Evolutionary conservation across 2,113 vertebrate species (phyloP).

Genomic region (Zosterops pallidus): DNA sequence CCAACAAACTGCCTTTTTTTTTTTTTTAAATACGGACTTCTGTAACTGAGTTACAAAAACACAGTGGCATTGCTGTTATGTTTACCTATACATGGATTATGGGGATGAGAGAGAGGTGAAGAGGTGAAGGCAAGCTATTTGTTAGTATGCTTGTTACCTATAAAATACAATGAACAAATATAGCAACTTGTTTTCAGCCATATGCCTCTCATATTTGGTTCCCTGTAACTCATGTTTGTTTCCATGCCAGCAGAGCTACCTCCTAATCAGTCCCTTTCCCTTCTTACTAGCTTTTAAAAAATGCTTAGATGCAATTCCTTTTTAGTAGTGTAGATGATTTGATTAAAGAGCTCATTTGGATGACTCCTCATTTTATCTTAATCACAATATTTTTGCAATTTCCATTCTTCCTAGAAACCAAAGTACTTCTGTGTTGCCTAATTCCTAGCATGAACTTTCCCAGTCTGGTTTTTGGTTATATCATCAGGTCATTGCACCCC

Average conservation of each 20-base stretch:
- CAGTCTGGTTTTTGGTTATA: neutral
- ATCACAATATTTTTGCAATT: neutral
- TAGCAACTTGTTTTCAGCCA: neutral
- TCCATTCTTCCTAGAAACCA: neutral
- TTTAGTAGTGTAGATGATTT: neutral
- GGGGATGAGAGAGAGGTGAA: neutral
- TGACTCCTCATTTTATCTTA: neutral
- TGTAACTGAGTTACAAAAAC: neutral
- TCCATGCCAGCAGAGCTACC: neutral
- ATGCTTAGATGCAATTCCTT: neutral
- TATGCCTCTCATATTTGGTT: neutral
- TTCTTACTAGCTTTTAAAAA: neutral
- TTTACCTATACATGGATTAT: neutral
- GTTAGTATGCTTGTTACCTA: neutral
- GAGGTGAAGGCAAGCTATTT: neutral
- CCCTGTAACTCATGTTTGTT: neutral
- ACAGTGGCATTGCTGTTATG: neutral
- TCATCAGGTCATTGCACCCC: neutral
- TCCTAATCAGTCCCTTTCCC: neutral
- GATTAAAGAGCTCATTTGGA: accelerated
- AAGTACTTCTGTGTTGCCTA: neutral
- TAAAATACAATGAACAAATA: neutral
- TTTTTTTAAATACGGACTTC: neutral
- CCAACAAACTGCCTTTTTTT: neutral
- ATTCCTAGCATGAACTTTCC: neutral